Percentiles rank a stretch among this genome's conserved stretches.
Conservation (phyloP, 2,888 invertebrate species). For the Cerastis leucographa region DNA sequence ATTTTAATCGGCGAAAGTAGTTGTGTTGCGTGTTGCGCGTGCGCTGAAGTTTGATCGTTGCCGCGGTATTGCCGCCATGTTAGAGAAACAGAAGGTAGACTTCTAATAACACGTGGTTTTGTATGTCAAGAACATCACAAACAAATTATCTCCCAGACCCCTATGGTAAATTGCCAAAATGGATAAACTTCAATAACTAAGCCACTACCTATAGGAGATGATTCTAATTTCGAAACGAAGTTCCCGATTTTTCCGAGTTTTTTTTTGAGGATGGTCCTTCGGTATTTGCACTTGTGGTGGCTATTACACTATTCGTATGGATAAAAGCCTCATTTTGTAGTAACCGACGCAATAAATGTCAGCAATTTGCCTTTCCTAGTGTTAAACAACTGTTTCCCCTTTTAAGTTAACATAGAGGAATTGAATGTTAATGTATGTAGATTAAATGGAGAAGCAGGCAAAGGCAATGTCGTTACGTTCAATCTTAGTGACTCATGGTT, state of each 20-base stretch:
- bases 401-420: slow-evolving; percentile 60
- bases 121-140: background rate
- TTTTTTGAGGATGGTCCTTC: slow-evolving; percentile 11
- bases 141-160: background rate
- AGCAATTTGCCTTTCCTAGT: slow-evolving; percentile 68
- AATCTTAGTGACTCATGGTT: background rate
- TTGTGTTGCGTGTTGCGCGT: slow-evolving; percentile 85
- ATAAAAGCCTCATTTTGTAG: slow-evolving; percentile 70
- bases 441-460: slow-evolving; percentile 9
- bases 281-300: background rate
- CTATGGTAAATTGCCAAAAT: background rate
- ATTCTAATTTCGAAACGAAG: slow-evolving; percentile 3
- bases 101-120: background rate
- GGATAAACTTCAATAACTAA: background rate
- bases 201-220: background rate
- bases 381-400: slow-evolving; percentile 66
- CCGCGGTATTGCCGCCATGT: slow-evolving; percentile 19
- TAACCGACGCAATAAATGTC: slow-evolving; percentile 71
- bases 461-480: background rate
- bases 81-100: slow-evolving; percentile 34
- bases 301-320: slow-evolving; percentile 65
- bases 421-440: slow-evolving; percentile 52
- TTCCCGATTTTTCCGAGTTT: background rate
- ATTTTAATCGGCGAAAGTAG: slow-evolving; percentile 89
- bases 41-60: slow-evolving; percentile 79